These are phyloP conservation scores for Nannoperca australis DNA, from an alignment of 2,797 vertebrate genomes.

Conservation along the genomic window DNA sequence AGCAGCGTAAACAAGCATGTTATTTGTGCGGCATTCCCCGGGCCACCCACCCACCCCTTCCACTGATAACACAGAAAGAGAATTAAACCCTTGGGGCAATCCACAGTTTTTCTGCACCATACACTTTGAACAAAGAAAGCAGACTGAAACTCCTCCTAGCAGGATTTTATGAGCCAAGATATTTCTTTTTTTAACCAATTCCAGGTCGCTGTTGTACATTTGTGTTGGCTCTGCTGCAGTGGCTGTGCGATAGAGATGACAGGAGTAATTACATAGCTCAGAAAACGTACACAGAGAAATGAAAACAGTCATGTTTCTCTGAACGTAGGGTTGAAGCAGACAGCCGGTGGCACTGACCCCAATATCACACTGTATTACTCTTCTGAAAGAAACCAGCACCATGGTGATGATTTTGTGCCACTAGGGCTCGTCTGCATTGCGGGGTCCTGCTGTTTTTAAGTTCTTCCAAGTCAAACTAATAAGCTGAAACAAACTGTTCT, in stretches of 20 bases:
- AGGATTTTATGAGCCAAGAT: slow-evolving; percentile 64
- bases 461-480: slow-evolving; percentile 68
- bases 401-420: slow-evolving; percentile 61
- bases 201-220: slow-evolving; percentile 72
- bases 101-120: slow-evolving; percentile 57
- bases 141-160: slow-evolving; percentile 59
- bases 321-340: slow-evolving; percentile 59
- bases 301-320: slow-evolving; percentile 75
- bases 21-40: slow-evolving; percentile 67
- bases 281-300: slow-evolving; percentile 75
- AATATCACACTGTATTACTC: slow-evolving; percentile 79
- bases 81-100: slow-evolving; percentile 70
- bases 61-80: slow-evolving; percentile 60
- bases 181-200: slow-evolving; percentile 62
- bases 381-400: slow-evolving; percentile 65
- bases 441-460: slow-evolving; percentile 48
- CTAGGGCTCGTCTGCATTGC: slow-evolving; percentile 52
- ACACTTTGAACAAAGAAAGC: slow-evolving; percentile 73
- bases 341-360: slow-evolving; percentile 77
- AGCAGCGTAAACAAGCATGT: slow-evolving; percentile 74
- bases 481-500: slow-evolving; percentile 49
- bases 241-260: slow-evolving; percentile 73
- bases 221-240: slow-evolving; percentile 74
- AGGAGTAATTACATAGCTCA: slow-evolving; percentile 79
- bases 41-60: slow-evolving; percentile 69